phyloP scores from a whole-genome alignment of 2,888 invertebrate species.

The Zhengitettix transpicula region DNA sequence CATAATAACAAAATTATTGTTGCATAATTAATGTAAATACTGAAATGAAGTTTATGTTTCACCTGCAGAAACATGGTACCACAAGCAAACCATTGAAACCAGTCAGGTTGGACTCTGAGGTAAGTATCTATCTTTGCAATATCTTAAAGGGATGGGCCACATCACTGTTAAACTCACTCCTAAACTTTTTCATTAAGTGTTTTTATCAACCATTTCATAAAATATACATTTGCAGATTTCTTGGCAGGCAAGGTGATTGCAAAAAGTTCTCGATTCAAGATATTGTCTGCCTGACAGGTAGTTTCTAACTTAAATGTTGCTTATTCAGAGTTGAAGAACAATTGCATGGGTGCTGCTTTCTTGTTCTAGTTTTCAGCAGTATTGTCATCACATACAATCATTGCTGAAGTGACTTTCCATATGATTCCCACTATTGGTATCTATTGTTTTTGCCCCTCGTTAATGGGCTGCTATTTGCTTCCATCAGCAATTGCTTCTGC shows the following conservation, averaged over 20 bases:
- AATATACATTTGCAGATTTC: neutral
- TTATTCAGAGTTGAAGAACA: neutral
- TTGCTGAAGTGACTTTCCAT: neutral
- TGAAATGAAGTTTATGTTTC: neutral
- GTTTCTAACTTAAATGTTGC: neutral
- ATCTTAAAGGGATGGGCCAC: neutral
- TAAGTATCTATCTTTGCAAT: constrained; percentile 17
- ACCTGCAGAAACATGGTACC: constrained; percentile 82
- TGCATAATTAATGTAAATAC: neutral
- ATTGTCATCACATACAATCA: neutral
- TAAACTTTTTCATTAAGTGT: no score
- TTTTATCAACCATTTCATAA: neutral
- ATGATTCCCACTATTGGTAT: neutral
- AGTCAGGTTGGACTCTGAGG: constrained; percentile 73
- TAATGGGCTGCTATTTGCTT: neutral
- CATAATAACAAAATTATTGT: neutral
- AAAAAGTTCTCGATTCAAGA: neutral
- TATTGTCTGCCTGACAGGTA: neutral
- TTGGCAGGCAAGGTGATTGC: neutral
- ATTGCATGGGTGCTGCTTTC: neutral
- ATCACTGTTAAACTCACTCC: neutral
- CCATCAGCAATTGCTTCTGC: neutral
- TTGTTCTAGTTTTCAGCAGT: neutral
- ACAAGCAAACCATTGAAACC: constrained; percentile 86
- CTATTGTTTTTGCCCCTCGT: neutral